Conservation (phyloP, 2,888 invertebrate genomes). For the Phaonia tiefii region DNA sequence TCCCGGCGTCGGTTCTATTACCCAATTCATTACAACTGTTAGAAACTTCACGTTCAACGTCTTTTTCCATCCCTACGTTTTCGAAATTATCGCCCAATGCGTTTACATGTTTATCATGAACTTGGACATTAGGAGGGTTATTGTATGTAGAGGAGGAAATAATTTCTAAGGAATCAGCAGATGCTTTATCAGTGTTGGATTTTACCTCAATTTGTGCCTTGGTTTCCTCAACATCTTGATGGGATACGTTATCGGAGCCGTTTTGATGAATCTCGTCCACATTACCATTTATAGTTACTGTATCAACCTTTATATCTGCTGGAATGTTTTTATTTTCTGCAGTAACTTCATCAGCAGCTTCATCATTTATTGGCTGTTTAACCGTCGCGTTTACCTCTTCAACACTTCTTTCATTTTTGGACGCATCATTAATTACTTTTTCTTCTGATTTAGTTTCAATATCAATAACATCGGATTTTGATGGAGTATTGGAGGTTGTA, state of each 20-base stretch:
- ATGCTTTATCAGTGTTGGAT: conserved; percentile 64
- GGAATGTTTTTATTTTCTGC: conserved; percentile 68
- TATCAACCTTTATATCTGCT: conserved; percentile 67
- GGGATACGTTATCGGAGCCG: conserved; percentile 72
- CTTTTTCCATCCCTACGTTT: conserved; percentile 43
- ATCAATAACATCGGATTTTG: conserved; percentile 48
- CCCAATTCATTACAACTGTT: conserved; percentile 13
- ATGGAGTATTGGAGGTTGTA: conserved; percentile 63
- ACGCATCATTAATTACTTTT: conserved; percentile 67
- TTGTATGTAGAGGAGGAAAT: conserved; percentile 66
- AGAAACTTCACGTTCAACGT: conserved; percentile 61
- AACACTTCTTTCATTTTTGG: conserved; percentile 74
- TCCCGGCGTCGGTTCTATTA: conserved; percentile 19
- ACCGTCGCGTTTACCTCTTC: conserved; percentile 69
- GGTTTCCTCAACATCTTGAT: conserved; percentile 71
- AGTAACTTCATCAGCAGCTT: conserved; percentile 43
- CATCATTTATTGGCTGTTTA: conserved; percentile 56
- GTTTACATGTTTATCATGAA: conserved; percentile 51
- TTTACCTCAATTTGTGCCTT: conserved; percentile 79
- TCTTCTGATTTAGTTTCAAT: conserved; percentile 45
- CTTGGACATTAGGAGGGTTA: conserved; percentile 65
- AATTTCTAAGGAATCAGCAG: conserved; percentile 64
- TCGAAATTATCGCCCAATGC: conserved; percentile 47
- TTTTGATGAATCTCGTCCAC: conserved; percentile 74
- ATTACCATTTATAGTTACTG: conserved; percentile 62